Conservation (phyloP, 2,797 vertebrate genomes). For the Lophius americanus region DNA sequence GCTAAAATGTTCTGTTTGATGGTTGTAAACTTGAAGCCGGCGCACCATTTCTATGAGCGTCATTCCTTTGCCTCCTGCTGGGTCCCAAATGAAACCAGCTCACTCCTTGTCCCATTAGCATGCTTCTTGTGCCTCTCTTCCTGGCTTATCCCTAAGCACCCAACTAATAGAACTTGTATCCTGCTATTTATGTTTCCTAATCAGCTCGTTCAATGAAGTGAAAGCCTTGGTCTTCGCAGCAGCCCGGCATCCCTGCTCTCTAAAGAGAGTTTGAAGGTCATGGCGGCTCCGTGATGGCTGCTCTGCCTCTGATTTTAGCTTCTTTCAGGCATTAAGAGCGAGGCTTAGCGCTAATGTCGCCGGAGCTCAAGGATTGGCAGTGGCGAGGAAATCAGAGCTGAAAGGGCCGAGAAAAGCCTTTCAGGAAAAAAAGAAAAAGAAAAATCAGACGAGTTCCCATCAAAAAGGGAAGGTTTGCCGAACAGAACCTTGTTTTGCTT, state of each 20-base stretch:
- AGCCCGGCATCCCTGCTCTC: background rate
- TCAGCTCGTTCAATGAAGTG: conserved; percentile 9
- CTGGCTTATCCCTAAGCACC: background rate
- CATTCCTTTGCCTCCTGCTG: background rate
- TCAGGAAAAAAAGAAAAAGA: conserved; percentile 8
- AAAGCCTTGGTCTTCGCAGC: conserved; percentile 6
- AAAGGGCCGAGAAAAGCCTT: conserved; percentile 17
- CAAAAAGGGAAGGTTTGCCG: no score
- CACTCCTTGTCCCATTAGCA: background rate
- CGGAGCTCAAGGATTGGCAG: conserved; percentile 21
- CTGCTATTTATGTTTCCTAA: conserved; percentile 13
- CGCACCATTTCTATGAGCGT: no score
- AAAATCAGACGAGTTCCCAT: background rate
- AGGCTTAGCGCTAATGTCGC: conserved; percentile 57
- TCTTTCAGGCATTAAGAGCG: conserved; percentile 48
- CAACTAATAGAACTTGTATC: background rate
- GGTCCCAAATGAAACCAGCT: background rate
- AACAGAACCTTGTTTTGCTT: background rate
- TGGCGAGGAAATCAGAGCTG: conserved; percentile 15
- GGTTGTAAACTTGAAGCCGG: no score
- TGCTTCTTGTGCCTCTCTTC: background rate
- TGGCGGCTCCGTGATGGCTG: conserved; percentile 24
- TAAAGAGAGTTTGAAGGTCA: conserved; percentile 54
- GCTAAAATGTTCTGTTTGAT: no score
- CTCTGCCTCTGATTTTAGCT: conserved; percentile 40